Base-by-base conservation (phyloP, 2,888 invertebrate species). In the Dicyrtoma fusca region DNA sequence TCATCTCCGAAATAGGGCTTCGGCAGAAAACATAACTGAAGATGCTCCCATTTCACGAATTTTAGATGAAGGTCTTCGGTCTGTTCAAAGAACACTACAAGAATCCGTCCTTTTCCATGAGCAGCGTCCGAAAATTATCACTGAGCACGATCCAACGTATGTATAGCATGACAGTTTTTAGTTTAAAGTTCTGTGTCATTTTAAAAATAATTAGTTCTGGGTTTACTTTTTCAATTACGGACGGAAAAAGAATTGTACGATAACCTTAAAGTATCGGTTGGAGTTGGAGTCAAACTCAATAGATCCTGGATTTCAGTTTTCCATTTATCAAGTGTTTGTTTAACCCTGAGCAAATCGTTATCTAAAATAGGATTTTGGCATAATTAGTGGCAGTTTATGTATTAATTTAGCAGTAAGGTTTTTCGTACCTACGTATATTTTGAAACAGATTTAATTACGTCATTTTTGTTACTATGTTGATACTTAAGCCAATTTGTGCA, bases 21-120 rank as follows among this genome's bases (percentile, higher is more conserved):
- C 74, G 10, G 51, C 71, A 44, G 80, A 80, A 74, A 74, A 74
- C 64, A 75, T 79, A 53, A 74, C 77, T 11, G 78, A 80, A 59
- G 77, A 77, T 69, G 75, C 76, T 42, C 79, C 77, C n/a, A 79
- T 80, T 25, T 66, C 74, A 25, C 71, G 80, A 25, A 78, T 80
- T 45, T 62, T 80, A 34, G 80, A 80, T 57, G 80, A 80, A 59
- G 80, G 80, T 49, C 76, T 80, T 42, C 77, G 75, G 13, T 69
- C 76, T 47, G 76, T 77, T 51, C 79, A 79, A 69, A 65, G 75
- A 55, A 74, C 77, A 23, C 61, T 80, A 55, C 74, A 78, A 47
- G 79, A 80, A 17, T 78, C 79, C 42, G 77, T 80, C 59, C 63
- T 76, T 53, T 78, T 76, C 51, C 75, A 78, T 51, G 80, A 80